phyloP scores from a whole-genome alignment of 1,140 invertebrate genomes.

The Drosophila navojoa region DNA sequence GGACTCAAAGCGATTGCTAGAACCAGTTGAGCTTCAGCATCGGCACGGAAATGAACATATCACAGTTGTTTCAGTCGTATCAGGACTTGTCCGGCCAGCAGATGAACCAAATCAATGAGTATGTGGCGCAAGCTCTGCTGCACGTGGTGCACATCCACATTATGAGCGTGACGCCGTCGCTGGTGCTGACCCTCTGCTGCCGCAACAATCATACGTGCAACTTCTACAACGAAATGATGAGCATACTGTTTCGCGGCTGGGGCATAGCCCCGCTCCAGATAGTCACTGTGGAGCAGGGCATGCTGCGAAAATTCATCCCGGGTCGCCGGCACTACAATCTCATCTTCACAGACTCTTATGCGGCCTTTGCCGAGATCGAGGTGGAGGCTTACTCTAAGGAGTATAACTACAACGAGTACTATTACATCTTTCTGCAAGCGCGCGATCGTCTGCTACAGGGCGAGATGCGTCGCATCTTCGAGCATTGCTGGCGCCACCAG shows the following conservation, averaged over 20 bases:
- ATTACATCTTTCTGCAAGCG: conserved; percentile 74
- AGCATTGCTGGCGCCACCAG: conserved; percentile 69
- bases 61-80: conserved; percentile 48
- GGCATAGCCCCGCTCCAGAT: conserved; percentile 64
- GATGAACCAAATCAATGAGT: conserved; percentile 61
- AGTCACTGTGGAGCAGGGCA: conserved; percentile 46
- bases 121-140: conserved; percentile 62
- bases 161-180: conserved; percentile 52
- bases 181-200: conserved; percentile 65
- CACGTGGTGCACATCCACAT: conserved; percentile 69
- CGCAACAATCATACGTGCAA: conserved; percentile 62
- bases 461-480: conserved; percentile 69
- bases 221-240: conserved; percentile 76
- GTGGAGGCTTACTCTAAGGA: conserved; percentile 50
- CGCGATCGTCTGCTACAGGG: conserved; percentile 47
- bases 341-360: conserved; percentile 70
- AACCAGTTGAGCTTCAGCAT: conserved; percentile 1
- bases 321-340: conserved; percentile 63
- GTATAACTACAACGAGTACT: conserved; percentile 73
- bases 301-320: conserved; percentile 15
- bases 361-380: conserved; percentile 65
- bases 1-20: no score
- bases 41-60: conserved; percentile 58
- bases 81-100: conserved; percentile 63
- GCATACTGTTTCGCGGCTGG: conserved; percentile 60